These are phyloP conservation scores for Pristionchus maxplancki DNA, from an alignment of 2,888 invertebrate species.

Conservation along the genomic window DNA sequence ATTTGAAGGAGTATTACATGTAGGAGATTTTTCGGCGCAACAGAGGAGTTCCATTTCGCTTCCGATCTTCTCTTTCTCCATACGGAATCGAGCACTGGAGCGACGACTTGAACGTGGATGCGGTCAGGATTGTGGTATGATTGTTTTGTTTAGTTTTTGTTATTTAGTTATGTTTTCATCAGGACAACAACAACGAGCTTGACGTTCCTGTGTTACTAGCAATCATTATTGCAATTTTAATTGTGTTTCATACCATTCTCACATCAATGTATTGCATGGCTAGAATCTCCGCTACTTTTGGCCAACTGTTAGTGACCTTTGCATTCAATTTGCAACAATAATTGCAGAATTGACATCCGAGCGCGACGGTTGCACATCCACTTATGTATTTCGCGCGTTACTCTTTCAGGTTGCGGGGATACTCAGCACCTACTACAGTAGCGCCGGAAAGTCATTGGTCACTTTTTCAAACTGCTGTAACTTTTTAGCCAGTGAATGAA, in stretches of 20 bases:
- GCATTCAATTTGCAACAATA: neutral
- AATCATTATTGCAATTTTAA: neutral
- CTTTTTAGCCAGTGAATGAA: no score
- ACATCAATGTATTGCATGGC: neutral
- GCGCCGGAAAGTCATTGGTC: no score
- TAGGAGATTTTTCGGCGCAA: neutral
- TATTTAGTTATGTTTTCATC: no score
- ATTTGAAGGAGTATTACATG: no score
- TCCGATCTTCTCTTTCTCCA: neutral
- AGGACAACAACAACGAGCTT: neutral
- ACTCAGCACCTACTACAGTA: no score
- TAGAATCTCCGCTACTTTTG: neutral
- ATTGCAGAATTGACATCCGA: neutral
- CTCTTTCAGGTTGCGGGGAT: neutral
- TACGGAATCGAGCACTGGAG: neutral
- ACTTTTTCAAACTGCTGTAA: no score
- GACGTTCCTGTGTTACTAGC: neutral
- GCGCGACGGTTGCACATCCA: neutral
- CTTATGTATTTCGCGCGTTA: neutral
- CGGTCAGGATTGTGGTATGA: neutral
- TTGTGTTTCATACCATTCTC: neutral
- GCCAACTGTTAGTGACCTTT: neutral
- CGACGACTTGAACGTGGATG: neutral
- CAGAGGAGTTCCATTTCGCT: neutral
- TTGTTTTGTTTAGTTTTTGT: no score